Conservation (phyloP, 2,113 vertebrate genomes). For the Gavialis gangeticus region DNA sequence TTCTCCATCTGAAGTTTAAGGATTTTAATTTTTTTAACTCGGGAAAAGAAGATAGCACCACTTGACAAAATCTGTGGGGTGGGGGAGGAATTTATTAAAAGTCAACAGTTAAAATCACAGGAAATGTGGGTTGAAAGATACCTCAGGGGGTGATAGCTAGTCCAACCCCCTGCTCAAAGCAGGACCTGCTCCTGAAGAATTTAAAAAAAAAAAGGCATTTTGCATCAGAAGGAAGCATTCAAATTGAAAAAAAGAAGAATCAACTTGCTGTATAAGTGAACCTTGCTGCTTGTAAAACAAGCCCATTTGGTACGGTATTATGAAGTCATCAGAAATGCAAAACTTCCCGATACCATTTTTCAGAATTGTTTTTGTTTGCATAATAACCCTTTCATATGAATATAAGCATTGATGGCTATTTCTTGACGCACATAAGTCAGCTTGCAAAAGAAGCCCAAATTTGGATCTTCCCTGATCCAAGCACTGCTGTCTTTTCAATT, state of each 20-base stretch:
- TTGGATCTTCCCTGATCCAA: not conserved
- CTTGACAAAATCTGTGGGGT: too few species aligned
- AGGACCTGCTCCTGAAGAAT: not conserved
- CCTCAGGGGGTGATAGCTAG: too few species aligned
- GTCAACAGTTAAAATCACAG: too few species aligned
- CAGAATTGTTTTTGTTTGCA: too few species aligned
- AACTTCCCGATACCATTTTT: fast-evolving
- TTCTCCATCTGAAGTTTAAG: too few species aligned
- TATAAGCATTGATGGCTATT: not conserved
- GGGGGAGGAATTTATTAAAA: too few species aligned
- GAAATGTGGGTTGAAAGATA: too few species aligned
- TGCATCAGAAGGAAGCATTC: not conserved
- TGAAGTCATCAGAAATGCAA: not conserved
- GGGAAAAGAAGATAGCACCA: too few species aligned
- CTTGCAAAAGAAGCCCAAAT: not conserved
- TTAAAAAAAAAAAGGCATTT: not conserved
- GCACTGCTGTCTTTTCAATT: not conserved
- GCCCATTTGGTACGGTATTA: not conserved
- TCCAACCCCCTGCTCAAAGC: not conserved
- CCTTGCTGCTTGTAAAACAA: not conserved
- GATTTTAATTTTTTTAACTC: too few species aligned
- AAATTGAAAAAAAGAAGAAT: not conserved
- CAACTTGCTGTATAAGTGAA: not conserved
- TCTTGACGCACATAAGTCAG: not conserved
- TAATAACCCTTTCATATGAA: fast-evolving